Percentiles rank a stretch among this genome's conserved stretches.
phyloP scores from a whole-genome alignment of 2,113 vertebrate species.

The Empidonax traillii region DNA sequence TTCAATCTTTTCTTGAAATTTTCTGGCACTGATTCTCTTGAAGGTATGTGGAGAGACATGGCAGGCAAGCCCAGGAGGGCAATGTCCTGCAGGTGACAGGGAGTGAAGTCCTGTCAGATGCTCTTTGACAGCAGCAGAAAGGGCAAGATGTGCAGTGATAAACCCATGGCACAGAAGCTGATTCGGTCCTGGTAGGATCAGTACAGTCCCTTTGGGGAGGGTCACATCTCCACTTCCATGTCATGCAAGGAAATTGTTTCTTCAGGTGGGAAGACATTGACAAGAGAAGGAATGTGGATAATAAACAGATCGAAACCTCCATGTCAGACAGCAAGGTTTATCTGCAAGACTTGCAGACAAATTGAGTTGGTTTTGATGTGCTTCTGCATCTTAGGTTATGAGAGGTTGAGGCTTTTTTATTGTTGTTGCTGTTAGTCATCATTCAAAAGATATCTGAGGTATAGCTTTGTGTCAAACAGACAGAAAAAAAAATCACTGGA shows the following conservation, averaged over 20 bases:
- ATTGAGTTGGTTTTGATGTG: neutral
- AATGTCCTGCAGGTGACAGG: neutral
- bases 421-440: neutral
- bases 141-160: neutral
- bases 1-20: neutral
- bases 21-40: neutral
- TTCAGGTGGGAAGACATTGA: neutral
- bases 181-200: neutral
- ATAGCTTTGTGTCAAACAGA: neutral
- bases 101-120: neutral
- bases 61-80: neutral
- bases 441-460: neutral
- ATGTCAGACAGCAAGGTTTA: neutral
- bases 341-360: neutral
- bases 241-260: neutral
- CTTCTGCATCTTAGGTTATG: neutral
- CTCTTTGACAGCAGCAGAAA: neutral
- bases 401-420: neutral
- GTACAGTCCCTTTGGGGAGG: neutral
- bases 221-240: neutral
- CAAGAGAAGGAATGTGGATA: neutral
- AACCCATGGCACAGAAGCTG: neutral
- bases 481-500: neutral
- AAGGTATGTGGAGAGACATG: neutral
- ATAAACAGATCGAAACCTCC: neutral